Percentiles rank a stretch among this genome's conserved stretches.
These are phyloP conservation scores for Drosophila fungiperda DNA, from an alignment of 2,888 invertebrate species.

Conservation along the genomic window DNA sequence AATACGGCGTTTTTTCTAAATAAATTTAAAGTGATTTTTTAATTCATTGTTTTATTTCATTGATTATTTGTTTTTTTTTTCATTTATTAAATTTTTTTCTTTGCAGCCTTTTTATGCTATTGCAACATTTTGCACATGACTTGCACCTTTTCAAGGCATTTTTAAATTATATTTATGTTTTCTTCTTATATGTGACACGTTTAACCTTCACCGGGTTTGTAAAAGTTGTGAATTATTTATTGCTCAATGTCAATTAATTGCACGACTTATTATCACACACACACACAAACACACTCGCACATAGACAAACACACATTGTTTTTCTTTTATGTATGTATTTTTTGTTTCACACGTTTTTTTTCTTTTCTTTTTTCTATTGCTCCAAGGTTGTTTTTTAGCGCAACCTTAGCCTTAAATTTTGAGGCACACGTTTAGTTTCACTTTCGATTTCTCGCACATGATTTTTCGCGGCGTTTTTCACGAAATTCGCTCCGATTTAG, in stretches of 20 bases:
- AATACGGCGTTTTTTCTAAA: not conserved
- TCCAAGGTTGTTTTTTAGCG: slow-evolving; percentile 66
- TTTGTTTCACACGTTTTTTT: slow-evolving; percentile 20
- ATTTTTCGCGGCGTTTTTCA: slow-evolving; percentile 21
- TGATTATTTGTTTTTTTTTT: not conserved
- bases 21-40: not conserved
- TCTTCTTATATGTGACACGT: slow-evolving; percentile 30
- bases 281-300: slow-evolving; percentile 4
- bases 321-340: slow-evolving; percentile 19
- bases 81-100: slow-evolving; percentile 15
- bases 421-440: slow-evolving; percentile 28
- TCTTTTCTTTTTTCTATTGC: slow-evolving; percentile 13
- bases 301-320: slow-evolving; percentile 7
- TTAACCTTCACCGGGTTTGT: slow-evolving; percentile 43
- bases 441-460: slow-evolving; percentile 46
- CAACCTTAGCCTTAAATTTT: slow-evolving; percentile 62
- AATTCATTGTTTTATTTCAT: not conserved
- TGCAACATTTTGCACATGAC: slow-evolving; percentile 10
- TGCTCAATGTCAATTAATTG: slow-evolving; percentile 54
- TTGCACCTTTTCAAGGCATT: slow-evolving; percentile 31
- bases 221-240: slow-evolving; percentile 52
- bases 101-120: not conserved
- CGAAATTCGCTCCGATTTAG: slow-evolving; percentile 2
- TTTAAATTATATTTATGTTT: slow-evolving; percentile 16
- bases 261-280: slow-evolving; percentile 24